Evolutionary conservation across 2,113 vertebrate species (phyloP).

Genomic region (Atractosteus spatula): DNA sequence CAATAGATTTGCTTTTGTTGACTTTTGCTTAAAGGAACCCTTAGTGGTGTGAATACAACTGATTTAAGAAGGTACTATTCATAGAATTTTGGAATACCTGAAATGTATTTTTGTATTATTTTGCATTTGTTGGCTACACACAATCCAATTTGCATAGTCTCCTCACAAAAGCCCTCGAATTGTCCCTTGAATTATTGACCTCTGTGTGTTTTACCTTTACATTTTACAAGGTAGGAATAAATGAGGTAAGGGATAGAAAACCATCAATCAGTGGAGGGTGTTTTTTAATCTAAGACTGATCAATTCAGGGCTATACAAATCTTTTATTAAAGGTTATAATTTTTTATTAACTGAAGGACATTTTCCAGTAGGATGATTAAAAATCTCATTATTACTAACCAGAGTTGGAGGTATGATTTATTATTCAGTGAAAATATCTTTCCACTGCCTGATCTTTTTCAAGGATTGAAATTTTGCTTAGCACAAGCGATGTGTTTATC

Average conservation of each 20-base stretch:
- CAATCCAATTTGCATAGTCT: too few relatives aligned
- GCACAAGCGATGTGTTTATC: too few relatives aligned
- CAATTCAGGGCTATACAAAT: constrained; percentile 66
- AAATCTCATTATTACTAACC: constrained; percentile 59
- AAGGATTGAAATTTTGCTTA: too few relatives aligned
- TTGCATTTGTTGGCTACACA: too few relatives aligned
- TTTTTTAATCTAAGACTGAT: constrained; percentile 64
- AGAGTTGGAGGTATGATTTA: constrained; percentile 56
- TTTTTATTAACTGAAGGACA: constrained; percentile 68
- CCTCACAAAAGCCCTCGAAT: too few relatives aligned
- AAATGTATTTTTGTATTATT: too few relatives aligned
- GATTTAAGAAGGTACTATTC: too few relatives aligned
- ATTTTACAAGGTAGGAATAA: constrained; percentile 62
- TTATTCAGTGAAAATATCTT: constrained; percentile 47
- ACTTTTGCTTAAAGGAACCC: too few relatives aligned
- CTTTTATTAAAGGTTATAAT: constrained; percentile 69
- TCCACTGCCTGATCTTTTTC: background rate
- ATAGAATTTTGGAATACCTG: too few relatives aligned
- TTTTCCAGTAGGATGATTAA: constrained; percentile 62
- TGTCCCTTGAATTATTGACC: constrained; percentile 67
- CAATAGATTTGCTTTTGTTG: too few relatives aligned
- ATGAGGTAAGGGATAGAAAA: constrained; percentile 61
- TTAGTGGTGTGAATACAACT: too few relatives aligned
- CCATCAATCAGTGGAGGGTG: constrained; percentile 59
- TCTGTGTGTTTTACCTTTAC: constrained; percentile 57